Base-by-base conservation (phyloP, 2,113 vertebrate genomes). In the Lamprotornis superbus region DNA sequence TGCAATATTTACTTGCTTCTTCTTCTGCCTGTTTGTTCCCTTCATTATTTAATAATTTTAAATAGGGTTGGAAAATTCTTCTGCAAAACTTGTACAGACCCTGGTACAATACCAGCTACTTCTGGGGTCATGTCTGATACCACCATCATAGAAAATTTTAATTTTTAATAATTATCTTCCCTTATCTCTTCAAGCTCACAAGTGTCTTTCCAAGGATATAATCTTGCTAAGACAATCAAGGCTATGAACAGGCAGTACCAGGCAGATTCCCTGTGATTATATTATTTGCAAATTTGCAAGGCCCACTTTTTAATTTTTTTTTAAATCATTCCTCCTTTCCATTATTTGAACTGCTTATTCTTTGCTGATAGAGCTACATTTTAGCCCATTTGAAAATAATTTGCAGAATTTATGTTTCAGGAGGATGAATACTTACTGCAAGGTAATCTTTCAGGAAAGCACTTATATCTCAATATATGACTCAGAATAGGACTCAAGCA, bases 331-430 rank as follows among this genome's bases (percentile, higher is more conserved):
- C 5, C 40, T 76, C n/a, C 25, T 69, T 90, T 88, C 81, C 87
- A 56, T 96, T 94, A 71, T 68, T 94, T 63, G 76, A 81, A 65
- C 31, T 92, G n/a, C 42, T 89, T 22, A 18, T 93, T 95, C 87
- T 85, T 94, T 94, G 82, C 83, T 92, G 94, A 94, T 89, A 7
- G 49, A 87, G 92, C 74, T 80, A 78, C 70, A 75, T 92, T 94
- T 93, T 84, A 88, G 59, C 59, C 67, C 56, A 44, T 75, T 49
- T 61, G 78, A 89, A 89, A 94, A 82, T 81, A 89, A 84, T 94
- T 78, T 80, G 39, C 47, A 59, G 50, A 93, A 94, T 91, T 85
- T 91, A 89, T 94, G 47, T 68, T 92, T 94, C 57, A 67, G 77
- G 73, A 91, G 64, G 82, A 91, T 91, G 85, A 92, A 93, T 95